These are phyloP conservation scores for Drosophila sordidula DNA, from an alignment of 2,888 invertebrate genomes.

Conservation along the genomic window DNA sequence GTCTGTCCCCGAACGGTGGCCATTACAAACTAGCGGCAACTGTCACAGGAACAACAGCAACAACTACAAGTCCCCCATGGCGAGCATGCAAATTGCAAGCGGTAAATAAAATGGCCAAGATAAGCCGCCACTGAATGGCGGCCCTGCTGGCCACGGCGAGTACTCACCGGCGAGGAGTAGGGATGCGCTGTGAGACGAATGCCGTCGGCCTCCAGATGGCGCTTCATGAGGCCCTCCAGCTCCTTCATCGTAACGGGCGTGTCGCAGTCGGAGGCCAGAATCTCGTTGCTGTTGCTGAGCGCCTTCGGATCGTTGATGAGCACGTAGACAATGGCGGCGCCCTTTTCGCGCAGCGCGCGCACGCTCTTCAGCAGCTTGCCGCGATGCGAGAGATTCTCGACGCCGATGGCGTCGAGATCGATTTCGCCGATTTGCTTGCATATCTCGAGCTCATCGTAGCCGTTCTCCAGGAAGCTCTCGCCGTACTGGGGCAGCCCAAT, in stretches of 20 bases:
- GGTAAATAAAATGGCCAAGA: slow-evolving; percentile 70
- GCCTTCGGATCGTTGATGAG: slow-evolving; percentile 92
- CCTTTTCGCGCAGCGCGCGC: slow-evolving; percentile 93
- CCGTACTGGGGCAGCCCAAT: slow-evolving; percentile 95
- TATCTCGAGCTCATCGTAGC: slow-evolving; percentile 97
- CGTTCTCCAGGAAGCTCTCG: slow-evolving; percentile 97
- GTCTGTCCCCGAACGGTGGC: slow-evolving; percentile 55
- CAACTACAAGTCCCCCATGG: slow-evolving; percentile 46
- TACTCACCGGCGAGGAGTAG: slow-evolving; percentile 95
- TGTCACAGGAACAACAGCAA: slow-evolving; percentile 50
- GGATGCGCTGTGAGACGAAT: slow-evolving; percentile 94
- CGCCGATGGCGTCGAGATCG: slow-evolving; percentile 97
- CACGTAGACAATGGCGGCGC: slow-evolving; percentile 96
- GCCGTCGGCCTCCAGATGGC: slow-evolving; percentile 93
- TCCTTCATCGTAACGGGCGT: slow-evolving; percentile 85
- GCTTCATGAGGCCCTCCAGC: slow-evolving; percentile 92
- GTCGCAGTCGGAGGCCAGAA: slow-evolving; percentile 84
- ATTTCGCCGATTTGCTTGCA: slow-evolving; percentile 98
- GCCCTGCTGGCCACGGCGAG: background rate
- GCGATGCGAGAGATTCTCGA: slow-evolving; percentile 93
- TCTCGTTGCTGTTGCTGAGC: slow-evolving; percentile 86
- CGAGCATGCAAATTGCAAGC: slow-evolving; percentile 68
- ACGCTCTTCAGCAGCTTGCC: slow-evolving; percentile 93
- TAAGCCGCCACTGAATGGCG: slow-evolving; percentile 51
- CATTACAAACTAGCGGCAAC: slow-evolving; percentile 56